phyloP scores from a whole-genome alignment of 1,140 invertebrate species.

The Andricus grossulariae region DNA sequence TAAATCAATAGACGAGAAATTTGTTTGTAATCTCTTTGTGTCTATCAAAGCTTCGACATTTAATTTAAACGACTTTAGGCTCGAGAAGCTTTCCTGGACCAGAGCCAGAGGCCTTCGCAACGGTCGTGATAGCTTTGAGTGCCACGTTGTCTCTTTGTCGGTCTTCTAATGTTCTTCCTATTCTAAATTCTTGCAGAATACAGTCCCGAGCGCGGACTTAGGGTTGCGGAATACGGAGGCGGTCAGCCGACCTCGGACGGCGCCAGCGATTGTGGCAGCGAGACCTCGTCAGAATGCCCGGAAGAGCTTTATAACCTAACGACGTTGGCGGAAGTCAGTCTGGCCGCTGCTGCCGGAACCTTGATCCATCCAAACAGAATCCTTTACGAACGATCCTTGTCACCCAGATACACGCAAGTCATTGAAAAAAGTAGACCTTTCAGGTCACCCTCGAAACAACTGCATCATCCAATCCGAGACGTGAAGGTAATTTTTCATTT shows the following conservation, averaged over 20 bases:
- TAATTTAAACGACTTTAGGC: constrained; percentile 3
- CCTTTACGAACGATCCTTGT: constrained; percentile 55
- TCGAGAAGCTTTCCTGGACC: background rate
- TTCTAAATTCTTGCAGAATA: constrained; percentile 59
- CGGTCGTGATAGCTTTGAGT: constrained; percentile 4
- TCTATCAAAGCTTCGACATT: constrained; percentile 6
- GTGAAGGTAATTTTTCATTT: background rate
- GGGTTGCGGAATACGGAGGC: constrained; percentile 66
- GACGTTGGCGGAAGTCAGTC: constrained; percentile 83
- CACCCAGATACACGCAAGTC: constrained; percentile 42
- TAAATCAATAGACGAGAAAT: too few relatives aligned
- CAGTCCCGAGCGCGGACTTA: constrained; percentile 67
- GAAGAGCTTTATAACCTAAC: constrained; percentile 86
- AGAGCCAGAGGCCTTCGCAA: constrained; percentile 3
- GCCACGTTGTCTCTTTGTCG: background rate
- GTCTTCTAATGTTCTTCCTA: constrained; percentile 2
- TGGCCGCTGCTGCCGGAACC: constrained; percentile 80
- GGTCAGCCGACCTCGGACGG: constrained; percentile 71
- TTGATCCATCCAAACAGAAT: constrained; percentile 66
- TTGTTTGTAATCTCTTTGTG: background rate
- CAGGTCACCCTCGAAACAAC: background rate
- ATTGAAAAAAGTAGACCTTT: constrained; percentile 42
- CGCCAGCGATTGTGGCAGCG: constrained; percentile 72
- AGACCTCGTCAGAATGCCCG: constrained; percentile 76
- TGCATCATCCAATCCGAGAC: background rate